phyloP scores from a whole-genome alignment of 2,888 invertebrate genomes.

The Ypsolopha sequella region DNA sequence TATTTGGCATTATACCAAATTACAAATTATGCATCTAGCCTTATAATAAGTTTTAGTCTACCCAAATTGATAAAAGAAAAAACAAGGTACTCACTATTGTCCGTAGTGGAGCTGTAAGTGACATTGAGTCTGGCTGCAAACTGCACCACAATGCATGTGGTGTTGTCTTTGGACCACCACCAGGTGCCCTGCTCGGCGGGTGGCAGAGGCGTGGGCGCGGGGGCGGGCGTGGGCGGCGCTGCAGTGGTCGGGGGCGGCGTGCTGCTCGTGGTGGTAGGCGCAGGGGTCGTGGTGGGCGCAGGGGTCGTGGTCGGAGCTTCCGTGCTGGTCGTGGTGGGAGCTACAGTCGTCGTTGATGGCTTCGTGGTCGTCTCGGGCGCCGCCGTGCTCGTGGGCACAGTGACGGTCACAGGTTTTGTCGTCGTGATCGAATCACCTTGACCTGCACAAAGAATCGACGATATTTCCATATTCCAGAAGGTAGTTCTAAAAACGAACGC shows the following conservation, averaged over 20 bases:
- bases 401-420: constrained; percentile 12
- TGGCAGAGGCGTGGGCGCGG: constrained; percentile 28
- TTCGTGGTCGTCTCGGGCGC: constrained; percentile 19
- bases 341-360: neutral
- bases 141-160: constrained; percentile 74
- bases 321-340: constrained; percentile 9
- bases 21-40: too few species aligned
- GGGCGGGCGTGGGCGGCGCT: constrained; percentile 26
- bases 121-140: constrained; percentile 78
- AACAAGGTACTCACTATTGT: constrained; percentile 1
- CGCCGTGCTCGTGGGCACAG: constrained; percentile 17
- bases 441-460: constrained; percentile 14
- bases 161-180: constrained; percentile 40
- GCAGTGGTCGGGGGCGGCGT: constrained; percentile 21
- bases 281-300: constrained; percentile 12
- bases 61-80: too few species aligned
- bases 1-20: too few species aligned
- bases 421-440: constrained; percentile 14
- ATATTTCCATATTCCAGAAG: neutral
- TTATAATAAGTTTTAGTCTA: too few species aligned
- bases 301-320: constrained; percentile 37
- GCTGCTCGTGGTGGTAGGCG: constrained; percentile 31
- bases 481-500: neutral
- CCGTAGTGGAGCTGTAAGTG: constrained; percentile 42
- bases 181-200: constrained; percentile 41